Conservation (phyloP, 2,888 invertebrate genomes). For the Brenthis daphne region DNA sequence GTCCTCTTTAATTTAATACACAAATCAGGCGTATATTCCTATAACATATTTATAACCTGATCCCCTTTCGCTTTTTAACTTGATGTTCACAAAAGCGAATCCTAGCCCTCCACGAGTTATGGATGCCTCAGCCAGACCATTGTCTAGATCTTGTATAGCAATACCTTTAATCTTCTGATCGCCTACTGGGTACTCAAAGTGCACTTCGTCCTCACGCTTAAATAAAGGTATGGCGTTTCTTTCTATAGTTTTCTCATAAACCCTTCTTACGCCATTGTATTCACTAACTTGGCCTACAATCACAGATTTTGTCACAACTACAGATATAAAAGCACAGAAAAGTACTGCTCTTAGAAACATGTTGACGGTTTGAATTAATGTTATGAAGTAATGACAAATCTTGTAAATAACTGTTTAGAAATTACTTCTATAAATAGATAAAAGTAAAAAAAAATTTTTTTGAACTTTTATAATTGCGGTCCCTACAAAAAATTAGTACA, state of each 20-base stretch:
- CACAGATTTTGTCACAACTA: conserved; percentile 55
- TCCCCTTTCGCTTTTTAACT: conserved; percentile 70
- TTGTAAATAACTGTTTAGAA: background rate
- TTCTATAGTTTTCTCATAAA: conserved; percentile 55
- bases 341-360: conserved; percentile 38
- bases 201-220: conserved; percentile 59
- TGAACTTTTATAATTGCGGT: too few species aligned
- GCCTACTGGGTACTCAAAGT: conserved; percentile 57
- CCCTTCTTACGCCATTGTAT: conserved; percentile 56
- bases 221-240: conserved; percentile 53
- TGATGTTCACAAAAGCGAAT: conserved; percentile 63
- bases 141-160: conserved; percentile 68
- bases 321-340: conserved; percentile 43
- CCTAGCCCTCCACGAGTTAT: conserved; percentile 71
- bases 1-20: background rate
- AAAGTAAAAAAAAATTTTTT: too few species aligned
- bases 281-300: conserved; percentile 63
- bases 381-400: conserved; percentile 14
- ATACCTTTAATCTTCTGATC: conserved; percentile 71
- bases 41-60: conserved; percentile 64
- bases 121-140: conserved; percentile 63
- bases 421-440: too few species aligned
- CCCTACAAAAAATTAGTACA: too few species aligned
- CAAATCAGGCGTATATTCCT: conserved; percentile 66
- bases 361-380: conserved; percentile 30